phyloP scores from a whole-genome alignment of 64 coral and sea anemone species.

The Acropora tenuis region DNA sequence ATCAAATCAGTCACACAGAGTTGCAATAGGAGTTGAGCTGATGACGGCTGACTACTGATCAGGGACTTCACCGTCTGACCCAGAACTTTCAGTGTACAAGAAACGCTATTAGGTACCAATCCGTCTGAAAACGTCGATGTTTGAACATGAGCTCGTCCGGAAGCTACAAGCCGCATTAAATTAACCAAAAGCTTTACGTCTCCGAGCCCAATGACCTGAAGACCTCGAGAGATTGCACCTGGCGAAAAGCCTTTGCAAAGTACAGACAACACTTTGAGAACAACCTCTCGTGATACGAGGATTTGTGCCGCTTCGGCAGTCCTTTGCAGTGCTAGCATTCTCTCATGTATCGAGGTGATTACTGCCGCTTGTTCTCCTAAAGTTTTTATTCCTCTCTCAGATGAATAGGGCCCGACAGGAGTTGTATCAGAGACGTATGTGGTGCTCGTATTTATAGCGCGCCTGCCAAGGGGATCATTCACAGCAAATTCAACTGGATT shows the following conservation, averaged over 20 bases:
- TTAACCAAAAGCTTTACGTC: conserved; percentile 78
- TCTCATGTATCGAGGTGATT: conserved; percentile 77
- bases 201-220: conserved; percentile 61
- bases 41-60: conserved; percentile 73
- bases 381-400: conserved; percentile 37
- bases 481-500: conserved; percentile 47
- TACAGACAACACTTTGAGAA: conserved; percentile 64
- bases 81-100: conserved; percentile 53
- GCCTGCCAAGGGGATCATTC: conserved; percentile 70
- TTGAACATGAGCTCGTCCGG: conserved; percentile 40
- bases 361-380: conserved; percentile 83
- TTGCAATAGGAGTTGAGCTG: conserved; percentile 64
- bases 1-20: conserved; percentile 71
- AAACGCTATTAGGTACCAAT: neutral
- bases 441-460: conserved; percentile 25
- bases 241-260: conserved; percentile 34
- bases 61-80: conserved; percentile 77
- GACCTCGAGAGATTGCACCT: conserved; percentile 28
- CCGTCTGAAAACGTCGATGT: conserved; percentile 31
- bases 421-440: neutral
- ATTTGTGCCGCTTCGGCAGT: conserved; percentile 84
- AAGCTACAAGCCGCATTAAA: conserved; percentile 88
- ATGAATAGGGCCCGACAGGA: neutral
- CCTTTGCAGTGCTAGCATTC: conserved; percentile 70
- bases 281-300: conserved; percentile 76